Base-by-base conservation (phyloP, 2,888 invertebrate genomes). In the Yponomeuta sedellus region DNA sequence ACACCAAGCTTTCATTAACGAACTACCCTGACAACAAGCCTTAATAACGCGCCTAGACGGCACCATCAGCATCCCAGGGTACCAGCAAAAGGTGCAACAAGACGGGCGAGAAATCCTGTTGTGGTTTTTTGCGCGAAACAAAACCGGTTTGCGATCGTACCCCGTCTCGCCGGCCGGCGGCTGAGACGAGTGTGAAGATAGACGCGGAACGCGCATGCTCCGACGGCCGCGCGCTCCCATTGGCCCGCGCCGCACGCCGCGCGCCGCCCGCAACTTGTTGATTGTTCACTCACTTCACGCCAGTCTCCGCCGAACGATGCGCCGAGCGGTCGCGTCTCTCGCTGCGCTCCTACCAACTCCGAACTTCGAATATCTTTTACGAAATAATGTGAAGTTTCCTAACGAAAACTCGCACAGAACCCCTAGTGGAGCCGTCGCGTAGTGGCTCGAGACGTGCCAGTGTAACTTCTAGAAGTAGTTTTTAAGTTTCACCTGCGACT, bases 311-410 rank as follows among this genome's bases (percentile, higher is more conserved):
- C 88, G 85, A 86, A 83, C 86, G 87, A 86, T 89, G 88, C 87
- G 88, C 77, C 73, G 85, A 78, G 81, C 75, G 86, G 88, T 81
- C 76, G 87, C 79, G 84, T 86, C 72, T 71, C 73, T 77, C 75
- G 82, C 77, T 71, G 75, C 81, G 82, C 73, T 77, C 77, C 78
- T 72, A 78, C 69, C 76, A 82, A 79, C 78, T 85, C 78, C 76
- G 75, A 88, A 90, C 88, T 90, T 89, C 85, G 85, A 85, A 87
- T 82, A 82, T 82, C 78, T 82, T 83, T 85, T 85, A 86, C 90
- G 90, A 88, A 84, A 88, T 81, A 84, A 87, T 88, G 87, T 88
- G 83, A 90, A 90, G 88, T 89, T 89, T 83, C 76, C 77, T 83
- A 87, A 85, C 80, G 77, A 73, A 76, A 76, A 81, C 76, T 77